Evolutionary conservation across 2,113 vertebrate species (phyloP).

Genomic region (Seriola rivoliana): DNA sequence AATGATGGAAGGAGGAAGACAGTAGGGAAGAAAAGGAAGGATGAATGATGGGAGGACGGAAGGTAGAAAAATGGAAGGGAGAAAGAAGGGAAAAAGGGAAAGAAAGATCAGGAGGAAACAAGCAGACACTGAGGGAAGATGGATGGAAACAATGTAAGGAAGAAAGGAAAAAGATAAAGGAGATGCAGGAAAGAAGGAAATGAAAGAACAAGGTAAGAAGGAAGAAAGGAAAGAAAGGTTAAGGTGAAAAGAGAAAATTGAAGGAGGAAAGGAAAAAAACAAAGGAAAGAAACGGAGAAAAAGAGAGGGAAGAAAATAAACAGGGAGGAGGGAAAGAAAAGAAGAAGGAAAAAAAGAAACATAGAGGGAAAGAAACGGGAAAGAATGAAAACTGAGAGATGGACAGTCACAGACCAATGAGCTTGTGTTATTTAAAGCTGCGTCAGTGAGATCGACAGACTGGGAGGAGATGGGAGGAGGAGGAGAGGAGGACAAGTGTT

Average conservation of each 20-base stretch:
- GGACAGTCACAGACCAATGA: conserved; percentile 31
- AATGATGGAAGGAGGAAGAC: neutral
- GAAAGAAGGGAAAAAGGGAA: neutral
- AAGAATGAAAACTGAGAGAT: conserved; percentile 11
- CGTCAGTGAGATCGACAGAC: conserved; percentile 69
- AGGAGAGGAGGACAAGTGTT: conserved; percentile 70
- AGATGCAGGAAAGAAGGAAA: neutral
- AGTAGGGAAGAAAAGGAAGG: no score
- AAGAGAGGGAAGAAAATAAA: neutral
- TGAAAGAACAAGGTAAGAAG: neutral
- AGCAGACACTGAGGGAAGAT: neutral
- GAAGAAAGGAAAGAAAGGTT: neutral
- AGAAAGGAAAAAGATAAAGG: neutral
- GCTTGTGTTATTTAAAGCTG: conserved; percentile 74
- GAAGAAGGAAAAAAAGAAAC: neutral
- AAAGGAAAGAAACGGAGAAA: no score
- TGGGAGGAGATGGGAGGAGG: conserved; percentile 60
- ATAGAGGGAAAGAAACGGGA: neutral
- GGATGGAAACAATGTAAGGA: neutral
- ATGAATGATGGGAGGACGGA: neutral
- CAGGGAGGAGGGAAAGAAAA: neutral
- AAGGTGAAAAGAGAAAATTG: no score
- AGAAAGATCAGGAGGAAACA: neutral
- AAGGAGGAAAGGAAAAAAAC: no score
- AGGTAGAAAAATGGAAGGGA: neutral